phyloP scores from a whole-genome alignment of 2,797 vertebrate genomes.

The Rousettus madagascariensis region DNA sequence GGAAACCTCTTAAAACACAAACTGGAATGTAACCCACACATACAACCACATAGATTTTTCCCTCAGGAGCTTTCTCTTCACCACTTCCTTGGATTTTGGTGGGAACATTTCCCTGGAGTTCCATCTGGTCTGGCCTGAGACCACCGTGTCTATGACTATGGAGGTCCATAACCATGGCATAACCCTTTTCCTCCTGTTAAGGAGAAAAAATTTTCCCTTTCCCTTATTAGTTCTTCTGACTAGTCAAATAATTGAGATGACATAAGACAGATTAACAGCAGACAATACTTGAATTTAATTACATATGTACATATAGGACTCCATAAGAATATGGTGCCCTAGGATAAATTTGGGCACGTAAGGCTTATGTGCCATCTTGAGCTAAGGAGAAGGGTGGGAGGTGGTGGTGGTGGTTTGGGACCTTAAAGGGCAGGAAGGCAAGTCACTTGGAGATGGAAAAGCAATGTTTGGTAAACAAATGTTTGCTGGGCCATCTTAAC shows the following conservation, averaged over 20 bases:
- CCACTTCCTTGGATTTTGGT: constrained; percentile 7
- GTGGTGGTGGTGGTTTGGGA: not conserved
- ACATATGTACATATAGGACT: too few relatives aligned
- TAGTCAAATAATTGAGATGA: not conserved
- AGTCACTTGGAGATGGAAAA: not conserved
- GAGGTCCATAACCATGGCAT: not conserved
- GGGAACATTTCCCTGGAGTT: constrained; percentile 21
- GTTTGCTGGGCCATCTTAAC: not conserved
- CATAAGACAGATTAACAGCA: not conserved
- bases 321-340: too few relatives aligned
- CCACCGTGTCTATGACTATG: not conserved
- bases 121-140: constrained; percentile 1
- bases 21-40: constrained; percentile 3
- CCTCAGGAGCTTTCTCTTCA: not conserved
- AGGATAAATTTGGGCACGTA: too few relatives aligned
- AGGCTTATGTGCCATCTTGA: not conserved
- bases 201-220: not conserved
- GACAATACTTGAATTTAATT: not conserved
- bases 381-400: not conserved
- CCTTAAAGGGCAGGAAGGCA: not conserved
- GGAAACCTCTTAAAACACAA: constrained; percentile 68
- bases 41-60: constrained; percentile 49
- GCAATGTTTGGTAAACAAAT: not conserved
- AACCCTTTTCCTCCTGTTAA: not conserved
- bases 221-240: not conserved